phyloP scores from a whole-genome alignment of 2,888 invertebrate genomes.

The Ormyrus labotus region DNA sequence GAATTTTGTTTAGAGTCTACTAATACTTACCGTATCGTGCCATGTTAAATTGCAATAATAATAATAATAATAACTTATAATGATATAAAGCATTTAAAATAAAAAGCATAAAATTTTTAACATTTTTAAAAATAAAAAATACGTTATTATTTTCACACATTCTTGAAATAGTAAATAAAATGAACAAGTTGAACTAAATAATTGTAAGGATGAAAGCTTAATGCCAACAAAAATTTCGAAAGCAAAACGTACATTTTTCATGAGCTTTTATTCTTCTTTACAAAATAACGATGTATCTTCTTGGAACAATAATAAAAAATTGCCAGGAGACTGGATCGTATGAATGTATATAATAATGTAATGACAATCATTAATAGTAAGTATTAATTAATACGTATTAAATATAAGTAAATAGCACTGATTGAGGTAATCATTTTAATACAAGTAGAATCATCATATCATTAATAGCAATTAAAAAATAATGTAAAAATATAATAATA shows the following conservation, averaged over 20 bases:
- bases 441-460: constrained; percentile 48
- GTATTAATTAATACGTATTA: constrained; percentile 39
- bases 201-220: neutral
- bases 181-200: neutral
- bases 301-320: constrained; percentile 66
- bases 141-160: too few species aligned
- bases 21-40: too few species aligned
- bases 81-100: too few species aligned
- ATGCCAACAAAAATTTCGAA: neutral
- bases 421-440: constrained; percentile 56
- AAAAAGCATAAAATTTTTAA: too few species aligned
- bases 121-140: too few species aligned
- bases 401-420: constrained; percentile 26
- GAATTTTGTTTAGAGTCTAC: too few species aligned
- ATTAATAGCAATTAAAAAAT: constrained; percentile 48
- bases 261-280: constrained; percentile 71
- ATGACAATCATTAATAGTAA: constrained; percentile 58
- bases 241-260: constrained; percentile 59
- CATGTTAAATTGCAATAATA: too few species aligned
- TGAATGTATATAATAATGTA: constrained; percentile 53
- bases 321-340: constrained; percentile 52
- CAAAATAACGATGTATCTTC: constrained; percentile 68
- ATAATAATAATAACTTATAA: neutral
- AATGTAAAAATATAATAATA: constrained; percentile 55
- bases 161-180: too few species aligned